phyloP scores from a whole-genome alignment of 2,797 vertebrate species.

The Menidia menidia region DNA sequence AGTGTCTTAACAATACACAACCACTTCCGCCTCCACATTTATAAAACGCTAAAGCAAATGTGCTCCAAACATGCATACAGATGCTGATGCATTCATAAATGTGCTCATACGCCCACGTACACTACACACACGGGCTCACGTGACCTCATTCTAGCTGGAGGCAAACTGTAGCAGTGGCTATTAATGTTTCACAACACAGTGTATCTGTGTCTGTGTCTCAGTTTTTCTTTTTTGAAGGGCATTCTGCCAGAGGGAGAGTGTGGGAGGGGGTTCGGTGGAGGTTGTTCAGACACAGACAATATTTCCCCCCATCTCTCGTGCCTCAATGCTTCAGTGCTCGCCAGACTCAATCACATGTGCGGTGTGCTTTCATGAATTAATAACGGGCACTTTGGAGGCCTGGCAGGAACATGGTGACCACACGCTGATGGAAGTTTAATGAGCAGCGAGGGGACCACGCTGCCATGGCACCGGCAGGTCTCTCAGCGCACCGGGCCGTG shows the following conservation, averaged over 20 bases:
- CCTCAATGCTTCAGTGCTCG: constrained; percentile 87
- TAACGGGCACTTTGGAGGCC: constrained; percentile 90
- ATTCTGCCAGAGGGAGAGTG: constrained; percentile 68
- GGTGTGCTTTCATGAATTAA: constrained; percentile 94
- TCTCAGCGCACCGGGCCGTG: constrained; percentile 71
- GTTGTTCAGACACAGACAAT: constrained; percentile 78
- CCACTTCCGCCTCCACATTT: constrained; percentile 70
- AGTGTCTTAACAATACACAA: constrained; percentile 58
- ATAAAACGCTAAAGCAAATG: constrained; percentile 65
- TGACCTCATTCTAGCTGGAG: constrained; percentile 72
- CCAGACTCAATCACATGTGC: constrained; percentile 90
- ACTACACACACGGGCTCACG: constrained; percentile 27
- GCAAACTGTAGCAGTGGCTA: constrained; percentile 84
- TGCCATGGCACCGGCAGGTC: constrained; percentile 76
- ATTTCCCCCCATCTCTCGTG: constrained; percentile 74
- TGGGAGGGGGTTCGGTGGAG: constrained; percentile 67
- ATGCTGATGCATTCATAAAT: constrained; percentile 46
- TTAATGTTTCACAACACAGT: constrained; percentile 90
- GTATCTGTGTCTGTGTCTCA: constrained; percentile 68
- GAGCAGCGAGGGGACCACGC: constrained; percentile 84
- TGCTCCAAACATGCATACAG: constrained; percentile 56
- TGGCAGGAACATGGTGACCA: constrained; percentile 87
- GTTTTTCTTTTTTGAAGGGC: constrained; percentile 64
- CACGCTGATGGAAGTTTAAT: constrained; percentile 91
- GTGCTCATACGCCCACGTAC: constrained; percentile 19